phyloP scores from a whole-genome alignment of 37 sponge, comb jelly and placozoan genomes.

The Mnemiopsis leidyi region DNA sequence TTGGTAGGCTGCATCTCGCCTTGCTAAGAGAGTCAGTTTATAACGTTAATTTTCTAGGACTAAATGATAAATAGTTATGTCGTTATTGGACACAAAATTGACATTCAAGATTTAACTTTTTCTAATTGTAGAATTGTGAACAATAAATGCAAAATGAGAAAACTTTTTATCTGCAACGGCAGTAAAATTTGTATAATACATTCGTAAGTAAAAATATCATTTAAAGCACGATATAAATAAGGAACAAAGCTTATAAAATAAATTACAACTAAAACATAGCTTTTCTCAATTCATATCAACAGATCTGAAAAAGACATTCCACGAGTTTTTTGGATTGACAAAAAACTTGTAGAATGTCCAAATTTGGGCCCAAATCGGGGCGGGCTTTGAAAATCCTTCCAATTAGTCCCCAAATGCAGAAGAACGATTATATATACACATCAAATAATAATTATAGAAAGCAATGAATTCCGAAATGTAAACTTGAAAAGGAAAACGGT shows the following conservation, averaged over 20 bases:
- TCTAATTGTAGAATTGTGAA: too few relatives aligned
- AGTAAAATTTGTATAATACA: background rate
- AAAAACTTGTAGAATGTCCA: background rate
- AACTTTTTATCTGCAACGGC: too few relatives aligned
- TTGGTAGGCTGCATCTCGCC: conserved; percentile 69
- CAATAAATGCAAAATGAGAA: too few relatives aligned
- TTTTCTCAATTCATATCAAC: background rate
- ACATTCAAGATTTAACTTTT: too few relatives aligned
- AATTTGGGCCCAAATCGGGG: background rate
- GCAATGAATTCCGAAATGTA: background rate
- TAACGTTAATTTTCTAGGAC: too few relatives aligned
- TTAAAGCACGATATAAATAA: background rate
- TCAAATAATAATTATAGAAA: background rate
- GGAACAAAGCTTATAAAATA: background rate
- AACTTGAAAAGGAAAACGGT: background rate
- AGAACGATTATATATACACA: background rate
- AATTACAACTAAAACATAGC: background rate
- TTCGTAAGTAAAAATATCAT: background rate
- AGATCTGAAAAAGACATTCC: background rate
- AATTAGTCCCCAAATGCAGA: background rate
- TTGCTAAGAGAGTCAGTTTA: conserved; percentile 36
- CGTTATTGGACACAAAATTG: too few relatives aligned
- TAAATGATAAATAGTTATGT: too few relatives aligned
- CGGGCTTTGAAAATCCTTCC: background rate
- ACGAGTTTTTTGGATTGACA: background rate